phyloP scores from a whole-genome alignment of 2,888 invertebrate genomes.

The Ectemnius lituratus region DNA sequence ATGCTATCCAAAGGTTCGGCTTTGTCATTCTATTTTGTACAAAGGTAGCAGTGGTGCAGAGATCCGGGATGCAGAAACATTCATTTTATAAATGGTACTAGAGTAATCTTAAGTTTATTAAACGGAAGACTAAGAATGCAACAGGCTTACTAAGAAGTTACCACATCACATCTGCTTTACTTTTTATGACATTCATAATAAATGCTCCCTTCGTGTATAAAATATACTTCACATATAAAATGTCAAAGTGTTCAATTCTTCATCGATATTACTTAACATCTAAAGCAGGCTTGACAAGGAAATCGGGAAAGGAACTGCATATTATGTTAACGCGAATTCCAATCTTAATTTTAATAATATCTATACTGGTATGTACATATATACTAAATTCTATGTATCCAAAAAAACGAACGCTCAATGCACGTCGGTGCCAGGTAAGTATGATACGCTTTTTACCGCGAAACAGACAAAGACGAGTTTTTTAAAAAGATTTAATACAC shows the following conservation, averaged over 20 bases:
- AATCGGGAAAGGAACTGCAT: conserved; percentile 28
- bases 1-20: conserved; percentile 13
- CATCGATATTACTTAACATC: conserved; percentile 23
- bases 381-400: conserved; percentile 7
- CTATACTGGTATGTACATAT: conserved; percentile 3
- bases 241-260: background rate
- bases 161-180: conserved; percentile 25
- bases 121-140: too few relatives aligned
- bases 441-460: conserved; percentile 38
- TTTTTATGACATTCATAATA: conserved; percentile 28
- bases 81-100: conserved; percentile 8
- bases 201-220: conserved; percentile 26
- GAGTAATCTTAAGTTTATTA: conserved; percentile 15
- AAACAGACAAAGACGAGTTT: conserved; percentile 33
- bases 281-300: conserved; percentile 54
- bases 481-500: conserved; percentile 31
- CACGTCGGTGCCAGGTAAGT: conserved; percentile 56
- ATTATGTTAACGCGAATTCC: conserved; percentile 33
- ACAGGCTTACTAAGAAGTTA: conserved; percentile 18
- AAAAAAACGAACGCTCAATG: conserved; percentile 46
- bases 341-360: conserved; percentile 28
- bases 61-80: conserved; percentile 13
- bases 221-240: conserved; percentile 21
- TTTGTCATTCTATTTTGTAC: conserved; percentile 38
- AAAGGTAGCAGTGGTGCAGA: conserved; percentile 25